A percentile compares a stretch with the other conserved stretches of the same genome.
Evolutionary conservation across 1,140 invertebrate genomes (phyloP).

Genomic region (Protaetia brevitarsis): DNA sequence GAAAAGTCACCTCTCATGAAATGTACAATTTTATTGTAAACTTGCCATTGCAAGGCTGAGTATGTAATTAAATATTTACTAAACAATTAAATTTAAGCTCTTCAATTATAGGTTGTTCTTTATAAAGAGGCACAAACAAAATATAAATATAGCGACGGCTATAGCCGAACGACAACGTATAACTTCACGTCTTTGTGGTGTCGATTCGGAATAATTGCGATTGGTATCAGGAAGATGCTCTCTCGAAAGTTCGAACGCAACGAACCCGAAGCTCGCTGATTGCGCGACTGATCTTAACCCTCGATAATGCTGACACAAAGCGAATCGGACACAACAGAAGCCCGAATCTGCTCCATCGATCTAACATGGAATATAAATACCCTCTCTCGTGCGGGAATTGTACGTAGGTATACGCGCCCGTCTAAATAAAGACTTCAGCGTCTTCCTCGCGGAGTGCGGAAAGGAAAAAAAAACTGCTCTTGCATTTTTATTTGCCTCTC

Average conservation of each 20-base stretch:
- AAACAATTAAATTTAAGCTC: too few relatives aligned
- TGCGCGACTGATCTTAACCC: neutral
- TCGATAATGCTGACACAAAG: neutral
- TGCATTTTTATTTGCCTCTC: conserved; percentile 5
- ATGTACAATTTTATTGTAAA: too few relatives aligned
- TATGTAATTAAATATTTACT: too few relatives aligned
- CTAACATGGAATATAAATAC: conserved; percentile 15
- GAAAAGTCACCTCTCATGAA: too few relatives aligned
- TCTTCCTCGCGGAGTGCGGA: neutral
- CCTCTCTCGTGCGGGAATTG: neutral
- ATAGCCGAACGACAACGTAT: too few relatives aligned
- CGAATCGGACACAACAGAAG: conserved; percentile 7
- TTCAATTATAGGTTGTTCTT: too few relatives aligned
- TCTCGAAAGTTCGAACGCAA: neutral
- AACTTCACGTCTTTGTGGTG: too few relatives aligned
- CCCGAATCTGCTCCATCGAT: neutral
- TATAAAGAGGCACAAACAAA: too few relatives aligned
- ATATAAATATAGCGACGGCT: too few relatives aligned
- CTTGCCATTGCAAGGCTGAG: too few relatives aligned
- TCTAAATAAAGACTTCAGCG: neutral
- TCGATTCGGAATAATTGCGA: neutral
- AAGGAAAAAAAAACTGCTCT: neutral
- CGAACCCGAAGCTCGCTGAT: neutral
- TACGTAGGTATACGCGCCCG: neutral
- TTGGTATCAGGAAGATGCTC: neutral